Base-by-base conservation (phyloP, 1,140 invertebrate genomes). In the Leucophenga varia region DNA sequence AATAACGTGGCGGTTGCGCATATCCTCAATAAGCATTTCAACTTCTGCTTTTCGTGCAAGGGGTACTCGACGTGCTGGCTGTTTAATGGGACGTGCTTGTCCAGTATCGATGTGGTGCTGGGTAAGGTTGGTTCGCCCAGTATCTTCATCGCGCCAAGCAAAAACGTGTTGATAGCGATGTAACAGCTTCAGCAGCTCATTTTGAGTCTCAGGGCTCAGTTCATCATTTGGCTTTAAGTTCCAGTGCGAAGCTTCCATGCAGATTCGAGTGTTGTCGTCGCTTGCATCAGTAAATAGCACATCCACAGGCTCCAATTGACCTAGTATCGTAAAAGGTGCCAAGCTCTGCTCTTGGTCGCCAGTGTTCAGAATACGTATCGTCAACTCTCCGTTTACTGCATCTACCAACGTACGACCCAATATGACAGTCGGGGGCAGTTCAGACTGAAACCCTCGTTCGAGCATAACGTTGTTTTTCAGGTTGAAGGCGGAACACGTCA, bases 21-120 rank as follows among this genome's bases (percentile, higher is more conserved):
- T 47, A 8, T 51, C n/a, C 16, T 19, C 6, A 9, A 47, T 18
- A 8, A 46, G 20, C 7, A n/a, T 37, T 2, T 45, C 34, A 3
- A 40, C 21, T 18, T 47, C 25, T 7, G 17, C 28, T 2, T 18
- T n/a, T n/a, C n/a, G n/a, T n/a, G 43, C 35, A n/a, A 50, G 9
- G 6, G 43, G 32, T 8, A 39, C 12, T 2, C 25, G 9, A 13
- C 43, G 32, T 14, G 14, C 0, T 28, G 48, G 43, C 37, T 36
- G 4, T n/a, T 45, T 14, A 16, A 54, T 37, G 4, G 42, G 36
- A n/a, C n/a, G n/a, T n/a, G 28, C 19, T 19, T 43, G 34, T 2
- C 44, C 45, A 7, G 49, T 57, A 16, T 52, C 21, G 35, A 60
- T 60, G 25, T 25, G 16, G 32, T 55, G 52, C 4, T n/a, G 37